A percentile compares a stretch with the other conserved stretches of the same genome.
Conservation (phyloP, 2,888 invertebrate species). For the Esperia sulphurella region DNA sequence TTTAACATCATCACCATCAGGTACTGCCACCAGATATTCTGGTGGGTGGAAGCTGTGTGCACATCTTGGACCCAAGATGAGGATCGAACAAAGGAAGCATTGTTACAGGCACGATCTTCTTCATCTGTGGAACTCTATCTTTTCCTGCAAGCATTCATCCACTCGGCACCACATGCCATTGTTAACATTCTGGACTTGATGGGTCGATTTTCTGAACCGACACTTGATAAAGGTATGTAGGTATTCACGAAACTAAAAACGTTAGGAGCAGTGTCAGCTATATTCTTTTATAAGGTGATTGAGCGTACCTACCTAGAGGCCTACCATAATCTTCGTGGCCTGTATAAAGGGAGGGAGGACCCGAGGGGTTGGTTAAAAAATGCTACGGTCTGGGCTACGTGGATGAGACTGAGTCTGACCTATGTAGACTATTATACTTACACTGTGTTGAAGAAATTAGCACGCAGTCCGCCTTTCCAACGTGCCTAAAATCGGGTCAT, state of each 20-base stretch:
- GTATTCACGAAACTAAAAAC: not conserved
- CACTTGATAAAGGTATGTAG: constrained; percentile 81
- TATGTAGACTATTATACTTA: no score
- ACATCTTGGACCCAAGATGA: constrained; percentile 74
- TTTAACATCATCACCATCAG: constrained; percentile 50
- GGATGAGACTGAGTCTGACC: no score
- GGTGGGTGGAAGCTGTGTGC: constrained; percentile 85
- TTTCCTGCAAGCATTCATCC: constrained; percentile 88
- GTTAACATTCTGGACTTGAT: constrained; percentile 78
- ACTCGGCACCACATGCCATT: constrained; percentile 86
- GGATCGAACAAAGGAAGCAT: constrained; percentile 78
- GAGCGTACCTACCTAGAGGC: no score
- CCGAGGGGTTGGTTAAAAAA: no score
- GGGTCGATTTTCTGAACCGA: constrained; percentile 75
- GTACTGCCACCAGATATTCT: constrained; percentile 85
- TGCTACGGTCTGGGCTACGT: no score
- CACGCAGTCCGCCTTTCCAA: no score
- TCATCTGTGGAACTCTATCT: constrained; percentile 87
- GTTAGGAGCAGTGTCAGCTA: no score
- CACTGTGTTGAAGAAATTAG: no score
- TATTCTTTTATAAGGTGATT: no score
- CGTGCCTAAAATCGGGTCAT: no score
- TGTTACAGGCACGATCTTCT: constrained; percentile 79
- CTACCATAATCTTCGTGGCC: no score
- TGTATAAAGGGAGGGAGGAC: no score